These are phyloP conservation scores for Sipha maydis DNA, from an alignment of 2,888 invertebrate genomes.

Conservation along the genomic window DNA sequence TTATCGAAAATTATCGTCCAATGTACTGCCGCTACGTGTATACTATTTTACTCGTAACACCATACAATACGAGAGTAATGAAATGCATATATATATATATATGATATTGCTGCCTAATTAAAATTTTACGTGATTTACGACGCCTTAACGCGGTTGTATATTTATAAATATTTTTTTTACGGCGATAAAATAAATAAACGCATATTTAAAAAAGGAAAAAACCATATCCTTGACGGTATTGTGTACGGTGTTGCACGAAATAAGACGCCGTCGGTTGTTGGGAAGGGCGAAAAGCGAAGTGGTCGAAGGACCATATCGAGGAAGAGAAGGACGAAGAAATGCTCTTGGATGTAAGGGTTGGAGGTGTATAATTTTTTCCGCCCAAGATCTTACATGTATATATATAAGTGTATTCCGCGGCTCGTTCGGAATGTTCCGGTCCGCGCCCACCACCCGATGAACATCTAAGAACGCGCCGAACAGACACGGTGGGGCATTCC, in stretches of 20 bases:
- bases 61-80: too few relatives aligned
- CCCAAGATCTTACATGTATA: neutral
- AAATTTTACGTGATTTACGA: constrained; percentile 45
- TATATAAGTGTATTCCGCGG: neutral
- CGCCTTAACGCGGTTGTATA: too few relatives aligned
- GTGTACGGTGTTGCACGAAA: neutral
- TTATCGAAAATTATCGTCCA: too few relatives aligned
- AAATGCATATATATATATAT: too few relatives aligned
- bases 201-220: neutral
- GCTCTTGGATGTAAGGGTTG: neutral
- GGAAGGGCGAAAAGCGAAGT: neutral
- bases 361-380: neutral
- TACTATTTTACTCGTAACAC: too few relatives aligned
- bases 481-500: constrained; percentile 31
- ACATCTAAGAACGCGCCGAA: constrained; percentile 40
- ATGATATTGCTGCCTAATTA: constrained; percentile 10
- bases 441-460: constrained; percentile 27
- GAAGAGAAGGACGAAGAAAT: neutral
- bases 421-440: constrained; percentile 36
- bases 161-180: too few relatives aligned
- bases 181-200: constrained; percentile 36
- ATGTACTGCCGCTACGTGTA: too few relatives aligned
- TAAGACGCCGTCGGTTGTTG: neutral
- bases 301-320: neutral
- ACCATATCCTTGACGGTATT: neutral